Conservation (phyloP, 2,113 vertebrate genomes). For the Burhinus oedicnemus region DNA sequence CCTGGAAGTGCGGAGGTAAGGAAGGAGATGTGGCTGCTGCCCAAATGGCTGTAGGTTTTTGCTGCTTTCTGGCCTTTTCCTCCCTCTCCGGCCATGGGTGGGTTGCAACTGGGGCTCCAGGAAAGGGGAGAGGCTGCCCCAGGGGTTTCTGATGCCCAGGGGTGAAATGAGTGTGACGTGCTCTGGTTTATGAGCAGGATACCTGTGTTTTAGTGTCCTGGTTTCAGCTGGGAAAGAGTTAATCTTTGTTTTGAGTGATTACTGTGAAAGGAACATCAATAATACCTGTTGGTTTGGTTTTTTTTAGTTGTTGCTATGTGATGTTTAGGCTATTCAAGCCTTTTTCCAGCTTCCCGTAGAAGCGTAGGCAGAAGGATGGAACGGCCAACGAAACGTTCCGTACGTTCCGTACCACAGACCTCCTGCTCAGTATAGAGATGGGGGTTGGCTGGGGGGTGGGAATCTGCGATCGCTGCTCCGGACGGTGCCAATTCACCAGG, state of each 20-base stretch:
- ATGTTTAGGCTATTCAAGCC: neutral
- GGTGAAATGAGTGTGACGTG: neutral
- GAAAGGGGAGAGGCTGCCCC: neutral
- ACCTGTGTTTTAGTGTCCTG: too few relatives aligned
- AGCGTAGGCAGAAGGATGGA: neutral
- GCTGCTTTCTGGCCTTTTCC: neutral
- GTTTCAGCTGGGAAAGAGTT: neutral
- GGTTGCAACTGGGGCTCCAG: neutral
- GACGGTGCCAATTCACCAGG: neutral
- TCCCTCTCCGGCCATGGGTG: accelerated
- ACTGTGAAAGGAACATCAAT: neutral
- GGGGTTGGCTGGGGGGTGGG: neutral
- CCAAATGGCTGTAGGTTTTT: accelerated
- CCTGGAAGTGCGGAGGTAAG: accelerated
- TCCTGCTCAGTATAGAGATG: too few relatives aligned
- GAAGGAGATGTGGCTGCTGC: neutral
- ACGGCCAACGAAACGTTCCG: neutral
- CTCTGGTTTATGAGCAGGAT: neutral
- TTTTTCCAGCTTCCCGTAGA: neutral
- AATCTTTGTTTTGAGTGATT: neutral
- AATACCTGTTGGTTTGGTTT: neutral
- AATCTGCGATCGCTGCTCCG: neutral
- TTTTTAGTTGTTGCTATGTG: neutral
- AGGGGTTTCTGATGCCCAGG: neutral
- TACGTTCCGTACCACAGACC: neutral